phyloP scores from a whole-genome alignment of 2,888 invertebrate genomes.

The Hirtodrosophila duncani region DNA sequence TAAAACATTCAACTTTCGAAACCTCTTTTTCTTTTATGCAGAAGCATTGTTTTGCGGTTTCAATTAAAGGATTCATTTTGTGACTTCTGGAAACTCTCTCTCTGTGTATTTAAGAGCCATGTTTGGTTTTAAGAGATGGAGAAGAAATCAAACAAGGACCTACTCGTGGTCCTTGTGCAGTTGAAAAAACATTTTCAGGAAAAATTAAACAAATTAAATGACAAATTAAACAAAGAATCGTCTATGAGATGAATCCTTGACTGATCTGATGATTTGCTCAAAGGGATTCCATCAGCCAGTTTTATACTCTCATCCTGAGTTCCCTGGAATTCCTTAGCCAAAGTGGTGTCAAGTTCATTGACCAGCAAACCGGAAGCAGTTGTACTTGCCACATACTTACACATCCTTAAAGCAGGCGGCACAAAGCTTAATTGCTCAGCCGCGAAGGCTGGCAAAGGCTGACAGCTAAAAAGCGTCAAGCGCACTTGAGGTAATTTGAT shows the following conservation, averaged over 20 bases:
- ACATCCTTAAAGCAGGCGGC: constrained; percentile 30
- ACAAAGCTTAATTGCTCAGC: constrained; percentile 58
- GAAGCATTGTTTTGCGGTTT: constrained; percentile 31
- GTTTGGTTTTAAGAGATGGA: background rate
- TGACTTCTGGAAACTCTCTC: constrained; percentile 11
- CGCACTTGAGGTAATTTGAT: constrained; percentile 71
- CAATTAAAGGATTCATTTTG: constrained; percentile 37
- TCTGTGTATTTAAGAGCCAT: too few relatives aligned
- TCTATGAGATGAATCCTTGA: too few relatives aligned
- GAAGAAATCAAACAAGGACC: too few relatives aligned
- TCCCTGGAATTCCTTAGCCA: too few relatives aligned
- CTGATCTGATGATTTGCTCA: too few relatives aligned
- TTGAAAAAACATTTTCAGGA: too few relatives aligned
- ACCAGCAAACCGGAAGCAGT: constrained; percentile 38
- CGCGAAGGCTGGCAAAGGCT: constrained; percentile 2
- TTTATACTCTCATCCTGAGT: too few relatives aligned
- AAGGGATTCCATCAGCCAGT: too few relatives aligned
- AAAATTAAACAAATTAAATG: too few relatives aligned
- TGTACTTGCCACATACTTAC: constrained; percentile 5
- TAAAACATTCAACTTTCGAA: constrained; percentile 1
- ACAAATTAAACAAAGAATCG: too few relatives aligned
- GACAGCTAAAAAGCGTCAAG: constrained; percentile 51
- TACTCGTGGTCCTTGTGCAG: too few relatives aligned
- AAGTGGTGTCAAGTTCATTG: constrained; percentile 49
- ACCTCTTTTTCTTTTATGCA: background rate